Evolutionary conservation across 2,797 vertebrate genomes (phyloP).

Genomic region (Atherinosoma microstoma): DNA sequence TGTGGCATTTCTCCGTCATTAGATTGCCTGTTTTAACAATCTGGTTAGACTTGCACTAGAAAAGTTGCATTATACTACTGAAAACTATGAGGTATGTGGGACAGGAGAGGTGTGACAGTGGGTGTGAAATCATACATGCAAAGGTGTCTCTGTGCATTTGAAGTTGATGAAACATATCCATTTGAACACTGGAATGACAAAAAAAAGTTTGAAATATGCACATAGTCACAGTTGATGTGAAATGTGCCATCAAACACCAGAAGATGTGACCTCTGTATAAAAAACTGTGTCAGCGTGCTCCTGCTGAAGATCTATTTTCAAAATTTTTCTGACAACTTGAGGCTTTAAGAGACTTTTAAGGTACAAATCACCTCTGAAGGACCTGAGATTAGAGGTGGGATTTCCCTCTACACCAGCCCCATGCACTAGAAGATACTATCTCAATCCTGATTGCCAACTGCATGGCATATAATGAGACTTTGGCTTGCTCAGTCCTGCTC

Average conservation of each 20-base stretch:
- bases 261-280: conserved; percentile 30
- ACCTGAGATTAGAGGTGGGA: conserved; percentile 34
- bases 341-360: conserved; percentile 19
- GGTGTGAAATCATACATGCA: conserved; percentile 9
- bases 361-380: conserved; percentile 33
- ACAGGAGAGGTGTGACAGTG: conserved; percentile 23
- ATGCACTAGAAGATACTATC: conserved; percentile 41
- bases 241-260: conserved; percentile 23
- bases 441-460: conserved; percentile 28
- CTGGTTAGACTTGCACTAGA: conserved; percentile 75
- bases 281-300: conserved; percentile 29
- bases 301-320: conserved; percentile 29
- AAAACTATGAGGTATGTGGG: conserved; percentile 41
- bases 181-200: conserved; percentile 68
- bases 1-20: conserved; percentile 31
- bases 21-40: conserved; percentile 38
- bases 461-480: conserved; percentile 34
- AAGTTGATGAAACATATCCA: conserved; percentile 53
- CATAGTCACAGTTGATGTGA: conserved; percentile 20
- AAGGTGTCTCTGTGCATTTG: conserved; percentile 24
- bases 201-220: conserved; percentile 26
- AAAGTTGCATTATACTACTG: conserved; percentile 76
- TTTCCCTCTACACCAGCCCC: background rate
- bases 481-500: conserved; percentile 25
- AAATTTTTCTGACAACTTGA: conserved; percentile 14